These are phyloP conservation scores for Urocynchramus pylzowi DNA, from an alignment of 2,113 vertebrate species.

Conservation along the genomic window DNA sequence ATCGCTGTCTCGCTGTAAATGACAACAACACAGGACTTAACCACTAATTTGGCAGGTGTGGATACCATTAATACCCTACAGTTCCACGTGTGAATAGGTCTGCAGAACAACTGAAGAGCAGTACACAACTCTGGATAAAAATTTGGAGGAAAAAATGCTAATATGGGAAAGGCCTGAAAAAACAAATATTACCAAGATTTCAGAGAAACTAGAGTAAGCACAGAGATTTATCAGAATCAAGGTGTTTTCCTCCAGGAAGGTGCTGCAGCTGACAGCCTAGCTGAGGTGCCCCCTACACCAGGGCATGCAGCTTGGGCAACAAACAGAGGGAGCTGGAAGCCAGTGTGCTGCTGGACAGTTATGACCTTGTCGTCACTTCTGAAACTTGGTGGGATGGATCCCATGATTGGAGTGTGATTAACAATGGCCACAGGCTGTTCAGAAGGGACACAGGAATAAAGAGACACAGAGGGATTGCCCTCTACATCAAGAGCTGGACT, in stretches of 20 bases:
- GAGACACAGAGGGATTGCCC: background rate
- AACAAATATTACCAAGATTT: background rate
- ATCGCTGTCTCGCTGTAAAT: slow-evolving; percentile 83
- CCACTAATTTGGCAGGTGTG: background rate
- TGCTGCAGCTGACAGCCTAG: background rate
- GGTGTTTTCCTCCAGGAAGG: background rate
- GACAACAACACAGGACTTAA: background rate
- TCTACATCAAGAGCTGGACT: background rate
- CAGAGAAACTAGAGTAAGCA: background rate
- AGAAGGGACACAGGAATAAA: background rate
- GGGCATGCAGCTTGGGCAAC: background rate
- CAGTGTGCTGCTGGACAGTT: background rate
- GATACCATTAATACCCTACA: fast-evolving
- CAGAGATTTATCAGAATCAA: background rate
- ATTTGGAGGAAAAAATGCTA: background rate
- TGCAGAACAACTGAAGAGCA: background rate
- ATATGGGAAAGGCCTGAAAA: background rate
- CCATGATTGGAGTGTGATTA: background rate
- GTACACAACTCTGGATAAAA: background rate
- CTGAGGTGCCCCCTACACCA: background rate
- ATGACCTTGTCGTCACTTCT: background rate
- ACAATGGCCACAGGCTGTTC: background rate
- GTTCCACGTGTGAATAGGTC: fast-evolving
- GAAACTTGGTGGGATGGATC: background rate
- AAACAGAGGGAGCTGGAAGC: background rate